Base-by-base conservation (phyloP, 2,888 invertebrate species). In the Pheosia gnoma region DNA sequence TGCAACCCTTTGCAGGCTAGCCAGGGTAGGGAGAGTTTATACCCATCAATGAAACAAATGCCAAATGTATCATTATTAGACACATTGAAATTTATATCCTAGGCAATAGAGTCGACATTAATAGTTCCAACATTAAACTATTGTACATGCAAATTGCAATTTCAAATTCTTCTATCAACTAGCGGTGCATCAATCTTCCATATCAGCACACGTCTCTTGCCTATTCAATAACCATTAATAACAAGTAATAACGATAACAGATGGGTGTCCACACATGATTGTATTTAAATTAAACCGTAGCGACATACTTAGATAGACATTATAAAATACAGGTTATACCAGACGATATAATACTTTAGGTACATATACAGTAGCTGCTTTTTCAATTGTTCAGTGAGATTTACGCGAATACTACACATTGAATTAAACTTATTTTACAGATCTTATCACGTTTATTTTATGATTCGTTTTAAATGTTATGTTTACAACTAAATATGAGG, bases 301-400 rank as follows among this genome's bases (percentile, higher is more conserved):
- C 55, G 56, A 58, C 62, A 63, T 57, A 71, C 57, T 64, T 63
- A 57, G 62, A 49, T 57, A 45, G 55, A 38, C 62, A 56, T 62
- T 41, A 72, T 71, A 77, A 66, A 76, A 66, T 72, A 70, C 68
- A 62, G 25, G 63, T 64, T 57, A 61, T 65, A 71, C 64, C 60
- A 59, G 47, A 60, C 56, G 52, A 59, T 69, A 25, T 1, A 25
- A 25, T 25, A 25, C 25, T 25, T 25, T 25, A 25, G 25, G 25
- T 25, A 25, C 25, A 25, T 25, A 25, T 25, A 25, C 25, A 25
- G 25, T 25, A 25, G 25, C 25, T 25, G 2, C 2, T 25, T 25
- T 25, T 25, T 25, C 25, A 25, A 25, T 25, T 25, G 25, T 2
- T 25, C 25, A 25, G 25, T 25, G 25, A 25, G 25, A 25, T 25